Conservation (phyloP, 2,113 vertebrate genomes). For the Istiophorus platypterus region DNA sequence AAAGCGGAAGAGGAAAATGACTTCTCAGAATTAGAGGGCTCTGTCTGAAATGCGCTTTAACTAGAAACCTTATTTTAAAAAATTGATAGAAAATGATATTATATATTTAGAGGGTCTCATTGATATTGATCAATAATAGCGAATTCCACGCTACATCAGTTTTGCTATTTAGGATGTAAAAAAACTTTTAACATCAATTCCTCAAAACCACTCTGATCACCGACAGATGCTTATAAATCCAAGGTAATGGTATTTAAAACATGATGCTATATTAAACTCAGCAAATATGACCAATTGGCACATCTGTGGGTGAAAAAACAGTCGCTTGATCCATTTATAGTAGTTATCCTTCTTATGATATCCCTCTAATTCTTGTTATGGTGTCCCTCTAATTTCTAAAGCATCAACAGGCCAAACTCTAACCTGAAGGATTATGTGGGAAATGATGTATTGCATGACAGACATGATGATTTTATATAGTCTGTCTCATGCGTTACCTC, state of each 20-base stretch:
- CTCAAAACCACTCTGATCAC: too few relatives aligned
- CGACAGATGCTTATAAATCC: too few relatives aligned
- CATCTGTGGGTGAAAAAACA: too few relatives aligned
- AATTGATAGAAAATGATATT: background rate
- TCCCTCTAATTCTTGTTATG: background rate
- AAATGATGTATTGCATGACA: background rate
- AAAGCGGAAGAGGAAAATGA: background rate
- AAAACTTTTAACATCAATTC: too few relatives aligned
- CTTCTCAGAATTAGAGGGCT: background rate
- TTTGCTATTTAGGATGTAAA: too few relatives aligned
- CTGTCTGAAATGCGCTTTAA: background rate
- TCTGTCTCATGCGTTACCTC: slow-evolving; percentile 28
- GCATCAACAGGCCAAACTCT: background rate
- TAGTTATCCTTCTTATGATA: background rate
- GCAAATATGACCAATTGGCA: background rate
- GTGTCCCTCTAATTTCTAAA: background rate
- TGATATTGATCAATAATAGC: too few relatives aligned
- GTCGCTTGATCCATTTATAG: too few relatives aligned
- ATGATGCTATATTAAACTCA: background rate
- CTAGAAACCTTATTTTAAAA: background rate
- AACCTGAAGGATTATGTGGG: background rate
- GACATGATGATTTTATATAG: background rate
- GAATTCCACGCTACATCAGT: too few relatives aligned
- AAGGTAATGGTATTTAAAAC: too few relatives aligned
- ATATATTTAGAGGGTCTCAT: too few relatives aligned